Conservation (phyloP, 2,113 vertebrate genomes). For the Narcine bancroftii region DNA sequence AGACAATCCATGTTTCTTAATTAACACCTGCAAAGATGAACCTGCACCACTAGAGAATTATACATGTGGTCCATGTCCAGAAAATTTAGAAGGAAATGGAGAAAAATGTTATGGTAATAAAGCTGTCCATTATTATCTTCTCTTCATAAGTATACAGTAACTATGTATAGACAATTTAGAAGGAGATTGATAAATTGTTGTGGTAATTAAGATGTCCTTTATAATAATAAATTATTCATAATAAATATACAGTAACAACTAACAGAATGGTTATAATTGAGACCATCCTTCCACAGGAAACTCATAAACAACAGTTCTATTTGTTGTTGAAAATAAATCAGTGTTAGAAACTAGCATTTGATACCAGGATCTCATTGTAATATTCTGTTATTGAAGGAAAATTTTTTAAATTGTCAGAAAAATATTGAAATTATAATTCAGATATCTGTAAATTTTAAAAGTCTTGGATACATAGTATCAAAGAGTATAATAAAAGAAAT, state of each 20-base stretch:
- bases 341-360: neutral
- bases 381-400: neutral
- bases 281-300: neutral
- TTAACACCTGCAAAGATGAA: conserved; percentile 32
- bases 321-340: neutral
- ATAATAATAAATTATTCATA: neutral
- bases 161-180: neutral
- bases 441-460: neutral
- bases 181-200: conserved; percentile 23
- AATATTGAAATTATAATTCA: neutral
- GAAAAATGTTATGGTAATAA: conserved; percentile 32
- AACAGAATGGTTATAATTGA: neutral
- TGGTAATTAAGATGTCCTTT: neutral
- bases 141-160: neutral
- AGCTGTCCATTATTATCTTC: neutral
- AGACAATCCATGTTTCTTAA: conserved; percentile 36
- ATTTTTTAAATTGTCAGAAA: neutral
- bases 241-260: neutral
- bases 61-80: conserved; percentile 32
- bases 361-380: neutral
- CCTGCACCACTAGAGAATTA: conserved; percentile 10
- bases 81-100: neutral
- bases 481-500: no score
- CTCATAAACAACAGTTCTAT: neutral
- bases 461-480: neutral